These are phyloP conservation scores for Nomada ferruginata DNA, from an alignment of 2,888 invertebrate species.

Conservation along the genomic window DNA sequence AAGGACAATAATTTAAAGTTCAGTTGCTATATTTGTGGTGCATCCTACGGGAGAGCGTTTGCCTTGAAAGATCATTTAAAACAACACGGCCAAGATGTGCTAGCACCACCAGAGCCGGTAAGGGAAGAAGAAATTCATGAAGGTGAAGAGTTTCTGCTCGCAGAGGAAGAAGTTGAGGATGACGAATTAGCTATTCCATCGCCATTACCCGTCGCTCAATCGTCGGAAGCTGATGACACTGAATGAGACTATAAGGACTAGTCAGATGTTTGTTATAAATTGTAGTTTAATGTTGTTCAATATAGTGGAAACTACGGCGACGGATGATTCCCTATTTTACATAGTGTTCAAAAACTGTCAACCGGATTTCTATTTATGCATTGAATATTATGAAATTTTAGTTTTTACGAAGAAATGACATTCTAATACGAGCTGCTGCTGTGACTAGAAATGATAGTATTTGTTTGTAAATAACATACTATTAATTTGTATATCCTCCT, in stretches of 20 bases:
- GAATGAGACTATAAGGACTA: slow-evolving; percentile 69
- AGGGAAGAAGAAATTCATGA: slow-evolving; percentile 80
- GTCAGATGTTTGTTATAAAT: slow-evolving; percentile 62
- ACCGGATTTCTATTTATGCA: slow-evolving; percentile 24
- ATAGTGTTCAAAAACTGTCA: slow-evolving; percentile 32
- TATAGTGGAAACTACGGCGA: slow-evolving; percentile 7
- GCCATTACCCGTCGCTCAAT: slow-evolving; percentile 69
- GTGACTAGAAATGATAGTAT: slow-evolving; percentile 57
- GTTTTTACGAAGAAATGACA: slow-evolving; percentile 44
- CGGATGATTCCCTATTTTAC: slow-evolving; percentile 32
- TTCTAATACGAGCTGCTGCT: slow-evolving; percentile 50
- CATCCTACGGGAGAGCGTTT: slow-evolving; percentile 90
- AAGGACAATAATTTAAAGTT: slow-evolving; percentile 89
- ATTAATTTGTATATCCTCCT: slow-evolving; percentile 40
- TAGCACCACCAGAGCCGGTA: slow-evolving; percentile 79
- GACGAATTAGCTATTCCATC: slow-evolving; percentile 74
- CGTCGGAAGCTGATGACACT: slow-evolving; percentile 74
- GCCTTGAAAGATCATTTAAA: slow-evolving; percentile 90
- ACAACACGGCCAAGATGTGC: slow-evolving; percentile 86
- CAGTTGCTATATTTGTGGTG: slow-evolving; percentile 90
- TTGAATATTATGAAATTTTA: slow-evolving; percentile 30
- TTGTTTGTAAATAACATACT: slow-evolving; percentile 58
- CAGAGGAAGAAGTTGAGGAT: slow-evolving; percentile 74
- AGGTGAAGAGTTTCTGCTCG: slow-evolving; percentile 75
- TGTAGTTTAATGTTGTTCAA: slow-evolving; percentile 48